Evolutionary conservation across 1,140 invertebrate species (phyloP).

Genomic region (Pseudobourletiella spinata): DNA sequence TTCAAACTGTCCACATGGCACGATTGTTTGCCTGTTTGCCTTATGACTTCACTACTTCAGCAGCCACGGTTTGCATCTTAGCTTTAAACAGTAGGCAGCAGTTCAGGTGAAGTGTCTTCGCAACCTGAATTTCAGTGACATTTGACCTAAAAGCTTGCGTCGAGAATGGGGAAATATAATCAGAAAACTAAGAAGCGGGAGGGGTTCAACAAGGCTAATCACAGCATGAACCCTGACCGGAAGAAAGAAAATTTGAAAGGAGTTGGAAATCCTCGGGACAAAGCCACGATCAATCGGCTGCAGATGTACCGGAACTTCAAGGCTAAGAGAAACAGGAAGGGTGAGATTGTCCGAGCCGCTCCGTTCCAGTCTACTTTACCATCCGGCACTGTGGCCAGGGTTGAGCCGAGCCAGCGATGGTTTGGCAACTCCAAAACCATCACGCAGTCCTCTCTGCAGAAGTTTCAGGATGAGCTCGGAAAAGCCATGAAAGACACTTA

Average conservation of each 20-base stretch:
- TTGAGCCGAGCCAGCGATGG: slow-evolving; percentile 97
- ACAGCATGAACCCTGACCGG: slow-evolving; percentile 83
- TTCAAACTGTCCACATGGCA: not conserved
- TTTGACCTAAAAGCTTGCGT: no score
- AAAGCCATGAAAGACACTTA: slow-evolving; percentile 93
- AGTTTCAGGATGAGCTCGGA: slow-evolving; percentile 78
- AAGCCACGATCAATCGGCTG: slow-evolving; percentile 87
- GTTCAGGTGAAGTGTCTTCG: no score
- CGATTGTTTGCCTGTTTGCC: no score
- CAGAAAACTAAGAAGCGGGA: slow-evolving; percentile 21
- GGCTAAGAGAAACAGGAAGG: slow-evolving; percentile 77
- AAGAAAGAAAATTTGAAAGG: slow-evolving; percentile 66
- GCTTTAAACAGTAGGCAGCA: no score
- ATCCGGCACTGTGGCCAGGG: slow-evolving; percentile 83
- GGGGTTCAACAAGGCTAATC: slow-evolving; percentile 44
- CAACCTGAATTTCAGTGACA: no score
- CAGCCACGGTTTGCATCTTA: no score
- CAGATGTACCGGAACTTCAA: slow-evolving; percentile 98
- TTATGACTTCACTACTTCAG: slow-evolving; percentile 12
- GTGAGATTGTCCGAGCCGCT: slow-evolving; percentile 87
- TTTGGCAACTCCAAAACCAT: slow-evolving; percentile 91
- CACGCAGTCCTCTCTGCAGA: slow-evolving; percentile 87
- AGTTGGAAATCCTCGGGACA: slow-evolving; percentile 73
- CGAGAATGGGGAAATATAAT: slow-evolving; percentile 31
- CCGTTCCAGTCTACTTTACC: slow-evolving; percentile 84